A percentile compares a stretch with the other conserved stretches of the same genome.
These are phyloP conservation scores for Amiota mariae DNA, from an alignment of 2,888 invertebrate species.

Conservation along the genomic window DNA sequence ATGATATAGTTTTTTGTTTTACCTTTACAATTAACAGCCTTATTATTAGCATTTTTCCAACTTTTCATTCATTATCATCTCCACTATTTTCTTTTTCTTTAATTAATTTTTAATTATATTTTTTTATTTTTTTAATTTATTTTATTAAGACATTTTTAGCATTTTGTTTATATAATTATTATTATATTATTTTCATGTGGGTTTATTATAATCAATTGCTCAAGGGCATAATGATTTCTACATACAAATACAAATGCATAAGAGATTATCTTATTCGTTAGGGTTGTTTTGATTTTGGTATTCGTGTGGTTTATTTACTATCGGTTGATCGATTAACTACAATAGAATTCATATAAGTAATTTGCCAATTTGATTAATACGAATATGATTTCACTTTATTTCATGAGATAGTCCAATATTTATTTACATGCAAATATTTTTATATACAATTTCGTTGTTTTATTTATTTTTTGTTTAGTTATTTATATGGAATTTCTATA, in stretches of 20 bases:
- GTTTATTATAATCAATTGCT: slow-evolving; percentile 46
- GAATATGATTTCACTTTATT: slow-evolving; percentile 18
- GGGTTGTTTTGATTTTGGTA: slow-evolving; percentile 25
- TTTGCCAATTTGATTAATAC: no score
- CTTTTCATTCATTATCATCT: no score
- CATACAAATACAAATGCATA: background rate
- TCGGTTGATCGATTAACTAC: no score
- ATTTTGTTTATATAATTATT: slow-evolving; percentile 35
- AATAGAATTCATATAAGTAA: no score
- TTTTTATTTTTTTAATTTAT: slow-evolving; percentile 19
- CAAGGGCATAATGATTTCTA: slow-evolving; percentile 43
- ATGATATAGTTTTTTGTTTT: slow-evolving; percentile 51
- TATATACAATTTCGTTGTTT: slow-evolving; percentile 36
- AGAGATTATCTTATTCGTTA: slow-evolving; percentile 20
- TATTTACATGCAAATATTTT: slow-evolving; percentile 62
- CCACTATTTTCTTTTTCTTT: slow-evolving; percentile 32
- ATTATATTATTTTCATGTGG: no score
- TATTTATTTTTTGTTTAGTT: no score
- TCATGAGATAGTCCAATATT: slow-evolving; percentile 21
- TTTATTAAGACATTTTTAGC: slow-evolving; percentile 16
- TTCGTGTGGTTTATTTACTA: background rate
- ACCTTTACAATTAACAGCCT: slow-evolving; percentile 71
- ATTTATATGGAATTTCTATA: slow-evolving; percentile 40
- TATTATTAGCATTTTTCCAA: slow-evolving; percentile 65
- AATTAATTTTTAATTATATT: slow-evolving; percentile 9